Evolutionary conservation across 2,113 vertebrate species (phyloP).

Genomic region (Panurus biarmicus): DNA sequence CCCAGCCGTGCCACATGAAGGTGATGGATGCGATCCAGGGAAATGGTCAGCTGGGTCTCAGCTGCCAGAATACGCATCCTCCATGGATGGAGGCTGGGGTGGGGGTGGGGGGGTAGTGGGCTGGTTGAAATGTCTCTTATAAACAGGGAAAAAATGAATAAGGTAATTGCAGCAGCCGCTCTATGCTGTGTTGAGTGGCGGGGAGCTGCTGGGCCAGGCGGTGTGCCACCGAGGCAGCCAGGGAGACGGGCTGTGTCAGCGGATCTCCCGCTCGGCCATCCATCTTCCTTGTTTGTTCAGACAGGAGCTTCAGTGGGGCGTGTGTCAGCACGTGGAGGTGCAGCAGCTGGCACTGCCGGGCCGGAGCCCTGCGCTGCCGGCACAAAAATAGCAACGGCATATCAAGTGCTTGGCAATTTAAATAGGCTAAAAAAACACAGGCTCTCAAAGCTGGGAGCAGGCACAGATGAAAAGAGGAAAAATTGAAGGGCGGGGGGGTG

Average conservation of each 20-base stretch:
- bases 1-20: neutral
- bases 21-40: neutral
- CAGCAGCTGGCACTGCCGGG: neutral
- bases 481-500: neutral
- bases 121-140: neutral
- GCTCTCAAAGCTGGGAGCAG: neutral
- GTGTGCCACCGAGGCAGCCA: neutral
- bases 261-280: neutral
- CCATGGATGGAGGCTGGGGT: fast-evolving
- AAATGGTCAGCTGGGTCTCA: neutral
- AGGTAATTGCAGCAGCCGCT: neutral
- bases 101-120: fast-evolving
- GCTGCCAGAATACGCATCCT: neutral
- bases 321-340: slow-evolving; percentile 17
- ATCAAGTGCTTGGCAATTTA: neutral
- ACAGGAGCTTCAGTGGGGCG: neutral
- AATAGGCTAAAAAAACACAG: neutral
- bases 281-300: neutral
- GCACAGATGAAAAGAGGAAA: neutral
- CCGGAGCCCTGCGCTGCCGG: neutral
- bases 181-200: fast-evolving
- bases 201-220: neutral
- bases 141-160: neutral
- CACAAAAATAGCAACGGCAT: neutral
- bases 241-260: neutral